phyloP scores from a whole-genome alignment of 2,113 vertebrate species.

The Indicator indicator region DNA sequence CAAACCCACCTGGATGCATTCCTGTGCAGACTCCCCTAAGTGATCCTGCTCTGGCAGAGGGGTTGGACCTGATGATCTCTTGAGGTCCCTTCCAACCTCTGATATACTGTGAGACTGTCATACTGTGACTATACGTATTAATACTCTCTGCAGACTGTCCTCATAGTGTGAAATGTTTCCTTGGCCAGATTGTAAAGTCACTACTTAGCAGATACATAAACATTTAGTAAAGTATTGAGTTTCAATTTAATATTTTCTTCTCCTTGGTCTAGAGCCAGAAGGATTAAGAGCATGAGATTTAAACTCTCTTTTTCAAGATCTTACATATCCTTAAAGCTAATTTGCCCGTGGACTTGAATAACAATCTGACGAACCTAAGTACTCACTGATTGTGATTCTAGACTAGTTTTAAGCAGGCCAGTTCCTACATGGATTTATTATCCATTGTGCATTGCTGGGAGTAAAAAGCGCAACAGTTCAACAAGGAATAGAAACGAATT shows the following conservation, averaged over 20 bases:
- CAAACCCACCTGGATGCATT: too few species aligned
- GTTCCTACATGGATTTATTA: neutral
- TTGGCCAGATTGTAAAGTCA: neutral
- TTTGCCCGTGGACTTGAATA: neutral
- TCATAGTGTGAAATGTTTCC: rapidly evolving
- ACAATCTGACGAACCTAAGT: neutral
- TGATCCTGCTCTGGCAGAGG: too few species aligned
- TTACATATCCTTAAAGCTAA: neutral
- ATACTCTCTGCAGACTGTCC: rapidly evolving
- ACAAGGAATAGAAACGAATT: conserved; percentile 65
- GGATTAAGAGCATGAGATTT: neutral
- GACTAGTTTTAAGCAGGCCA: neutral
- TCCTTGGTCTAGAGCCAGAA: neutral
- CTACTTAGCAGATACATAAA: neutral
- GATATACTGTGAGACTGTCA: too few species aligned
- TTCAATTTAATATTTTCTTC: neutral
- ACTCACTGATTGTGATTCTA: neutral
- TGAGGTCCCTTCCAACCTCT: too few species aligned
- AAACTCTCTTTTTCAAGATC: neutral
- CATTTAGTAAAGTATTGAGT: neutral
- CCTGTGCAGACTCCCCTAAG: too few species aligned
- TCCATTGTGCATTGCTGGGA: neutral
- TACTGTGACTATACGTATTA: neutral
- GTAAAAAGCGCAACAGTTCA: conserved; percentile 67
- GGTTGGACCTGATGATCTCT: too few species aligned